A percentile compares a stretch with the other conserved stretches of the same genome.
Conservation (phyloP, 2,113 vertebrate species). For the Carettochelys insculpta region DNA sequence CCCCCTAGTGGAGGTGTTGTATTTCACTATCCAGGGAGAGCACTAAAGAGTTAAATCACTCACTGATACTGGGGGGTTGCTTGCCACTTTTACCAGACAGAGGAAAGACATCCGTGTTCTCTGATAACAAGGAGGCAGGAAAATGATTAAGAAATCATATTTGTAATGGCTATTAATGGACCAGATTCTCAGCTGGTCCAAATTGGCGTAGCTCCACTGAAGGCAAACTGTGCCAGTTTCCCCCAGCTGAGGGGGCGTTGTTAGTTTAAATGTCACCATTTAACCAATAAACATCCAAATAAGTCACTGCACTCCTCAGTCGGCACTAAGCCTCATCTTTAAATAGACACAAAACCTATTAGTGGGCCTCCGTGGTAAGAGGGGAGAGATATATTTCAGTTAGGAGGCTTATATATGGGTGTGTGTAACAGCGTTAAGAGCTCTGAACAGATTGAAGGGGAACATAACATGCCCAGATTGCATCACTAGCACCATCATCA, state of each 20-base stretch:
- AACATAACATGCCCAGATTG: neutral
- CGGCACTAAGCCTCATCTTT: neutral
- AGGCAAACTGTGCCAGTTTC: neutral
- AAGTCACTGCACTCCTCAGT: neutral
- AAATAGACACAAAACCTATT: neutral
- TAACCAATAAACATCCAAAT: neutral
- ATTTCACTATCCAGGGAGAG: neutral
- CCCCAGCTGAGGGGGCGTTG: neutral
- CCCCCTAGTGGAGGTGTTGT: conserved; percentile 14
- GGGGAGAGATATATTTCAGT: neutral
- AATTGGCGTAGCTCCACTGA: neutral
- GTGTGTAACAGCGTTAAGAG: neutral
- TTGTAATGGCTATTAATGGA: neutral
- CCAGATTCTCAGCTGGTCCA: neutral
- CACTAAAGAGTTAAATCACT: neutral
- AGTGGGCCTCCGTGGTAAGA: neutral
- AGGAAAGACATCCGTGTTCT: conserved; percentile 37
- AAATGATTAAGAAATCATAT: neutral
- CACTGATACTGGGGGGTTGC: neutral
- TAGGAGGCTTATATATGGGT: neutral
- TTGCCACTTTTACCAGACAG: conserved; percentile 17
- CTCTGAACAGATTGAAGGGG: neutral
- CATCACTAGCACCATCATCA: neutral
- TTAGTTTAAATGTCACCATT: neutral
- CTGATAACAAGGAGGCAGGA: neutral